Percentiles rank a stretch among this genome's conserved stretches.
Conservation (phyloP, 2,888 invertebrate genomes). For the Pollenia griseotomentosa region DNA sequence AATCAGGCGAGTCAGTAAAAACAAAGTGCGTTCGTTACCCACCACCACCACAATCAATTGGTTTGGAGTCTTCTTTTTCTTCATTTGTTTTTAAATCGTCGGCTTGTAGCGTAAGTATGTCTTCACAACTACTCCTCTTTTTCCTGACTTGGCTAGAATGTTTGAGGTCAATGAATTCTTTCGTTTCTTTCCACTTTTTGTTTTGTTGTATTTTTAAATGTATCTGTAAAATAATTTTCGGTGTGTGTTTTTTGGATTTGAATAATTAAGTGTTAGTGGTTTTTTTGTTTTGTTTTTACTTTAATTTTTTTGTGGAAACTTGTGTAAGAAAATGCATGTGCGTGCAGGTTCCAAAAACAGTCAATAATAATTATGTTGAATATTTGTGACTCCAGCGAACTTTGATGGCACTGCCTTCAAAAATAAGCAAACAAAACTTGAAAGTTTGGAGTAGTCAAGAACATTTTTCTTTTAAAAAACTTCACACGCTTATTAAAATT, state of each 20-base stretch:
- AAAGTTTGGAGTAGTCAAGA: too few species aligned
- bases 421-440: too few species aligned
- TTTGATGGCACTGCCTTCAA: conserved; percentile 4
- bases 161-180: conserved; percentile 71
- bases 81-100: conserved; percentile 30
- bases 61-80: background rate
- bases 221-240: background rate
- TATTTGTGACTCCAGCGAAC: conserved; percentile 24
- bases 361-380: background rate
- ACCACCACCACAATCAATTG: background rate
- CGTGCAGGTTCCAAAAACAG: conserved; percentile 11
- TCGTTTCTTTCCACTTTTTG: conserved; percentile 53
- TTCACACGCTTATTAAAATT: too few species aligned
- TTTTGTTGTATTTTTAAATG: background rate
- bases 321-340: conserved; percentile 56
- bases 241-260: conserved; percentile 18
- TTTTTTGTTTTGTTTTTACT: conserved; percentile 40
- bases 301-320: conserved; percentile 19
- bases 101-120: conserved; percentile 12
- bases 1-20: background rate
- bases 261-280: conserved; percentile 55
- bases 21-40: background rate
- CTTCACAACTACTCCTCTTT: conserved; percentile 55
- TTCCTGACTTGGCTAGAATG: conserved; percentile 71
- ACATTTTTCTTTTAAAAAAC: too few species aligned